Base-by-base conservation (phyloP, 2,113 vertebrate genomes). In the Macheiramphus alcinus region DNA sequence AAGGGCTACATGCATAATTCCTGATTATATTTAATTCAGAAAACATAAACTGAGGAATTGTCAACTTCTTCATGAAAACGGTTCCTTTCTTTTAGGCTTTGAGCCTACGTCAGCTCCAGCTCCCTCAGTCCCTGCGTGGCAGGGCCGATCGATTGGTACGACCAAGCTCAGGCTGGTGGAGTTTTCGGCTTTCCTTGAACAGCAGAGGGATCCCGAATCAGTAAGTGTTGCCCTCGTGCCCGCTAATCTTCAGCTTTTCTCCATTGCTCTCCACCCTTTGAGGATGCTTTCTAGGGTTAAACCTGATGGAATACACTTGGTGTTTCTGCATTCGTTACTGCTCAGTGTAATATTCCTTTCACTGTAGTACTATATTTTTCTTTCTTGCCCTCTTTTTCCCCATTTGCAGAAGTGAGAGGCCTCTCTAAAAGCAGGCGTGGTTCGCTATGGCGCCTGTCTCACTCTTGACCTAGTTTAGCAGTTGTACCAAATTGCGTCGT, bases 81-180 rank as follows among this genome's bases (percentile, higher is more conserved):
- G 42, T 40, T 16, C 6, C 88, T 96, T 80, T 93, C 5, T 95
- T 98, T 72, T 97, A 99, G 99, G 99, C 90, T 99, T 99, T 84
- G 99, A 99, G 91, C 98, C 99, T 91, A 93, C 99, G 4, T 97
- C 99, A 55, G 98, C 99, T 97, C 99, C 99, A 89, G 98, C 99
- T 47, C 99, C 99, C 81, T 99, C 99, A 0, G 99, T 99, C 78
- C 99, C 99, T 42, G 99, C 99, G 1, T 99, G 99, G 99, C 99
- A 99, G 97, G 99, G 99, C 59, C 99, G 99, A 82, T 99, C 99
- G 20, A 99, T 99, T 71, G 99, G 99, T 85, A 99, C 99, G 74
- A 99, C 99, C 84, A 99, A 99, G 97, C 99, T 99, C 96, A 98
- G 99, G 95, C 98, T 99, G 96, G 99, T 99, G 95, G 99, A 99